Percentiles rank a stretch among this genome's conserved stretches.
Evolutionary conservation across 1,140 invertebrate species (phyloP).

Genomic region (Drosophila malerkotliana): DNA sequence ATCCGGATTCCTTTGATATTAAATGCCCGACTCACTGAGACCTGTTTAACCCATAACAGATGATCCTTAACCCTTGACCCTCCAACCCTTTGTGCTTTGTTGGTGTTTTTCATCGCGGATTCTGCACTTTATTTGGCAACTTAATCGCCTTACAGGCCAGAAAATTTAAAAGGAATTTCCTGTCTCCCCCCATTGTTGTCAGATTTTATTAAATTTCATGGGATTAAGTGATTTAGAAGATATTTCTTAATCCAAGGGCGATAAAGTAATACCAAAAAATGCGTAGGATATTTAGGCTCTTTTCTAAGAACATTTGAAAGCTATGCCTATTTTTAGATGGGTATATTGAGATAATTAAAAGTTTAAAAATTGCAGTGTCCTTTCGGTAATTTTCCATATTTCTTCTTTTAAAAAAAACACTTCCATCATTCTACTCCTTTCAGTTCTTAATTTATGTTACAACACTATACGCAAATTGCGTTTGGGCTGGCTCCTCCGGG

Average conservation of each 20-base stretch:
- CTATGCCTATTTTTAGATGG: too few relatives aligned
- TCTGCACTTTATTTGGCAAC: constrained; percentile 80
- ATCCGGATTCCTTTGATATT: constrained; percentile 72
- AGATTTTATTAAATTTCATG: constrained; percentile 75
- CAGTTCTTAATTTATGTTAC: constrained; percentile 2
- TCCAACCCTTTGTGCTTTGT: constrained; percentile 20
- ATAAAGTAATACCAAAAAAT: constrained; percentile 59
- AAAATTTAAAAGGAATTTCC: constrained; percentile 72
- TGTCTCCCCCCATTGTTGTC: constrained; percentile 17
- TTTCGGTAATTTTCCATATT: not conserved
- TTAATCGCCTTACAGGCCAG: constrained; percentile 73
- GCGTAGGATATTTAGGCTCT: constrained; percentile 55
- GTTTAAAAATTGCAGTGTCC: not conserved
- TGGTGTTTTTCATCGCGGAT: constrained; percentile 44
- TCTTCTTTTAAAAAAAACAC: not conserved
- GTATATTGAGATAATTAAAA: too few relatives aligned
- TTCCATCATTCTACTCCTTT: constrained; percentile 11
- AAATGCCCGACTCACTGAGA: constrained; percentile 49
- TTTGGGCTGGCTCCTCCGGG: constrained; percentile 11
- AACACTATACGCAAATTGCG: not conserved
- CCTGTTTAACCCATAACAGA: constrained; percentile 22
- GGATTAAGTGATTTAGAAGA: constrained; percentile 59
- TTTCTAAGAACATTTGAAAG: not conserved
- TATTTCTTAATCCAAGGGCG: constrained; percentile 28
- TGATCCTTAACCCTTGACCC: constrained; percentile 53